Evolutionary conservation across 2,797 vertebrate species (phyloP), one percentile per base, ranked within the genome.

Genomic region (Sebastes alutus): DNA sequence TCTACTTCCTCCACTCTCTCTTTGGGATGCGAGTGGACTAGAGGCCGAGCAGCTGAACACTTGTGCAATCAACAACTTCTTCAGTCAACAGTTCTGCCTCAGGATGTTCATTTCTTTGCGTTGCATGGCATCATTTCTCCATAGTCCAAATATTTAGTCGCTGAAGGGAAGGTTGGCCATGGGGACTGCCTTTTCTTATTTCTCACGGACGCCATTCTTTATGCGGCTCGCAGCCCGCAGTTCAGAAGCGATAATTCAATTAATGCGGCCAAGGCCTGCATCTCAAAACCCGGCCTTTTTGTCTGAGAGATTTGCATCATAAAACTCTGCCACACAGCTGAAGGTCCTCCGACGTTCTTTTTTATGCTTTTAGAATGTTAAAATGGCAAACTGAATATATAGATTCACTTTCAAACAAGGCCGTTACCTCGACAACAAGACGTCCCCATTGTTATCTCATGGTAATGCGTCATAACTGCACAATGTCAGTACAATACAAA

Each of bases 231-330:
- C 13, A 72, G 75, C 71, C 69, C 87, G 55, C 74, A 82, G 71
- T 81, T 83, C 58, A 89, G 70, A 84, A 63, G 63, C 72, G 79
- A 89, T 93, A 79, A 94, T 95, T 93, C 85, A 90, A 93, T 95
- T 92, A 94, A 93, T 80, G 81, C 54, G 10, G 74, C 88, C 91
- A 90, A 92, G 92, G 89, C 83, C 92, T 90, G 87, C 85, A 85
- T 90, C 90, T 93, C 16, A 89, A 92, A 90, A 73, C 12, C 60
- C 6, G 55, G 30, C 35, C 80, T 92, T 90, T 91, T 93, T 90
- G 85, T 92, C 64, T 52, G n/a, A 71, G 35, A 75, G 63, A 94
- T 95, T 95, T 95, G 91, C 94, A 94, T 95, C 72, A 94, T 91
- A 94, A 95, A 95, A 94, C 90, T 83, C 70, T 63, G 61, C 59